A percentile compares a stretch with the other conserved stretches of the same genome.
Evolutionary conservation across 2,888 invertebrate genomes (phyloP).

Genomic region (Deladenus siricidicola): DNA sequence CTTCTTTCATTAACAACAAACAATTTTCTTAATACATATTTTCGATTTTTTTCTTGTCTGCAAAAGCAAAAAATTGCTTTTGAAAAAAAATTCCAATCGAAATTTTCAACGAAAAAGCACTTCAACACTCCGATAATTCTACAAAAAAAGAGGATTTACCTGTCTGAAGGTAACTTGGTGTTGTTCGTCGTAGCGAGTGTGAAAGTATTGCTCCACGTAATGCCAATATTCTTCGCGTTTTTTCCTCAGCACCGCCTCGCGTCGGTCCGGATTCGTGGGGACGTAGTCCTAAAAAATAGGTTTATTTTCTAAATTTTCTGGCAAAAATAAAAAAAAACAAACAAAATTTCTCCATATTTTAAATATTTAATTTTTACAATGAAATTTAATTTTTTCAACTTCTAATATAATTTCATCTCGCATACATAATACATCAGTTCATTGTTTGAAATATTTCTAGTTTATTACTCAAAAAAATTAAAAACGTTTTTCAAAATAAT

Average conservation of each 20-base stretch:
- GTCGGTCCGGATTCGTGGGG: slow-evolving; percentile 76
- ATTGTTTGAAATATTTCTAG: too few species aligned
- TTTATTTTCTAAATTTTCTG: too few species aligned
- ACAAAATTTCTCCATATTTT: background rate
- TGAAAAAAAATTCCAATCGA: too few species aligned
- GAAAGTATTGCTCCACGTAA: slow-evolving; percentile 90
- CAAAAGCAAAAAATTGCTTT: too few species aligned
- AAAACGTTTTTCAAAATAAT: background rate
- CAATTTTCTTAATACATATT: too few species aligned
- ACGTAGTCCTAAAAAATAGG: slow-evolving; percentile 61
- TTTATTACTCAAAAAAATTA: background rate
- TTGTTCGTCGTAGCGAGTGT: slow-evolving; percentile 75
- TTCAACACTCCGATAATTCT: background rate
- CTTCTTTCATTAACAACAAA: too few species aligned
- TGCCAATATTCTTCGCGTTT: slow-evolving; percentile 92
- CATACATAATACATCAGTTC: background rate
- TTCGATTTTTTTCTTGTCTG: too few species aligned
- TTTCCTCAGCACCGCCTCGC: slow-evolving; percentile 75
- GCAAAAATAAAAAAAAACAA: slow-evolving; percentile 2
- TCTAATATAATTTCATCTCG: background rate
- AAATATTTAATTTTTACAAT: background rate
- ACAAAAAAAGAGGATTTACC: slow-evolving; percentile 55
- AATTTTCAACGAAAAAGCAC: too few species aligned
- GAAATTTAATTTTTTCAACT: background rate
- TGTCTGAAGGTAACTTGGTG: slow-evolving; percentile 86